Base-by-base conservation (phyloP, 2,113 vertebrate species). In the Electrona antarctica region DNA sequence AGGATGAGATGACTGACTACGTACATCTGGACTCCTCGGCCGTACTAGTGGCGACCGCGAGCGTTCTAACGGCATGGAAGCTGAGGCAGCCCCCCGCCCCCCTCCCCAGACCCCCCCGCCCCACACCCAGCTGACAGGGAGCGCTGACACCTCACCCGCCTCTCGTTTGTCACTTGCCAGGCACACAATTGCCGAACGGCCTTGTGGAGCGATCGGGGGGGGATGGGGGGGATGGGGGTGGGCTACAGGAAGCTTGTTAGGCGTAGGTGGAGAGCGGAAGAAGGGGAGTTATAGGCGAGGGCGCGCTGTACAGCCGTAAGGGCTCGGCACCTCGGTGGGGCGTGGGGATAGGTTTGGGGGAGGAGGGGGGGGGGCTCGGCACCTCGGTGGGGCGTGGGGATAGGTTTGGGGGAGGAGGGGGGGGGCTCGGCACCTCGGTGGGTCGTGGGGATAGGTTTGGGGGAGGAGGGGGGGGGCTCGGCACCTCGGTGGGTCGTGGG, bases 81-180 rank as follows among this genome's bases (percentile, higher is more conserved):
- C 60, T 66, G 61, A 78, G 61, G 67, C 54, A 71, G 60, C 13
- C 15, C 55, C 59, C 8, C 64, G 64, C 59, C 64, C 73, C 21
- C 21, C 21, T 2, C 21, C 21, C 21, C 21, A 1, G 1, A 1
- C 21, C 21, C 21, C 21, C 21, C 21, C 21, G 21, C 21, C 21
- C 21, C 21, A 21, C 21, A 50, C 72, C 48, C 65, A 74, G 68
- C 68, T 80, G 80, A 82, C 80, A 77, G 41, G 50, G 62, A 46
- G 67, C 78, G 67, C 68, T 69, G 76, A 76, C 82, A 88, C 73
- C 79, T 90, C 77, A 61, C 79, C 21, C 73, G 80, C 68, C 70
- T 76, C 63, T 81, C 81, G 81, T 90, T 85, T 86, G 84, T 89
- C 87, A 86, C 80, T 77, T 81, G 79, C 72, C 78, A 79, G 60